Conservation (phyloP, 2,113 vertebrate genomes). For the Tachysurus fulvidraco region DNA sequence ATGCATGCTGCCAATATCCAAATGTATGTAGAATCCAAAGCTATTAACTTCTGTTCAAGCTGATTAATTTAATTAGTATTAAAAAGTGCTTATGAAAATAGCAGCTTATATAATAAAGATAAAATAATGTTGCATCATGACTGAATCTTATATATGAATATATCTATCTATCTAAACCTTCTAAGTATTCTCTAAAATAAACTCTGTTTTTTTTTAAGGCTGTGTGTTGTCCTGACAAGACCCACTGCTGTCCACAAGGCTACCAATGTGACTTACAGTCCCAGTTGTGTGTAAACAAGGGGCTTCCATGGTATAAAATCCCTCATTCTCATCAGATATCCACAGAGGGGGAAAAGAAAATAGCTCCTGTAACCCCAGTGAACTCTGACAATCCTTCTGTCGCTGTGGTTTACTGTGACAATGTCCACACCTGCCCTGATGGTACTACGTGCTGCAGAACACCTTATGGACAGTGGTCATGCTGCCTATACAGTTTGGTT, state of each 20-base stretch:
- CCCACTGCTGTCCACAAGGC: conserved; percentile 70
- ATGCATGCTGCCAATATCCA: conserved; percentile 68
- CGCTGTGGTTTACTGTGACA: conserved; percentile 60
- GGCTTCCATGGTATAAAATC: conserved; percentile 50
- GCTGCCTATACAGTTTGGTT: conserved; percentile 60
- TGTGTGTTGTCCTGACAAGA: conserved; percentile 68
- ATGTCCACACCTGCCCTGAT: conserved; percentile 36
- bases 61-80: too few relatives aligned
- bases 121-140: neutral
- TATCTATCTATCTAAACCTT: neutral
- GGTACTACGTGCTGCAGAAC: conserved; percentile 65
- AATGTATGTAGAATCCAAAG: conserved; percentile 55
- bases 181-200: too few relatives aligned
- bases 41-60: neutral
- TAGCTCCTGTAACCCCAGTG: neutral
- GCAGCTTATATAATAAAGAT: too few relatives aligned
- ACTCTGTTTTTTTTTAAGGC: conserved; percentile 57
- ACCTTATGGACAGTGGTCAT: conserved; percentile 57
- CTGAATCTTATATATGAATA: neutral
- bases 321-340: conserved; percentile 55
- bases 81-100: too few relatives aligned
- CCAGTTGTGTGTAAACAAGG: conserved; percentile 55
- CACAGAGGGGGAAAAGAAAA: neutral
- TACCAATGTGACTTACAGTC: conserved; percentile 57
- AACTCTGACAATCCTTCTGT: conserved; percentile 10